Evolutionary conservation across 2,113 vertebrate species (phyloP).

Genomic region (Hyperopisus bebe): DNA sequence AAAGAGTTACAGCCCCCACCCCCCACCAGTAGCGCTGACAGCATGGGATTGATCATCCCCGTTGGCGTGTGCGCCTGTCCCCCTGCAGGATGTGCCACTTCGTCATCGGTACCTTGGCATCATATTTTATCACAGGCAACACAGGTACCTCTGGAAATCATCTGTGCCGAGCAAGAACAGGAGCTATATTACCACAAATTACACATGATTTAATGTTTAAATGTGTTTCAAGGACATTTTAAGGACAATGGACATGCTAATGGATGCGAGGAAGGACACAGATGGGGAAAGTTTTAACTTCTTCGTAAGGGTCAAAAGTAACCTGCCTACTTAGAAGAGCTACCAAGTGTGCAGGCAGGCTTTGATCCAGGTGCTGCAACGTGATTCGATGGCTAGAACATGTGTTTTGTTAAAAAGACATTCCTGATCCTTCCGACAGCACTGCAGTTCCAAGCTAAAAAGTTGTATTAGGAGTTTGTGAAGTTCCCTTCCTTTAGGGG

Average conservation of each 20-base stretch:
- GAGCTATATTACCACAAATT: neutral
- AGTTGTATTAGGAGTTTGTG: neutral
- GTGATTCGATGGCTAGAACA: neutral
- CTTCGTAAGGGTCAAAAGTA: neutral
- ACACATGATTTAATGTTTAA: neutral
- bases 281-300: neutral
- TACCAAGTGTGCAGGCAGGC: neutral
- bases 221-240: neutral
- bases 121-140: conserved; percentile 8
- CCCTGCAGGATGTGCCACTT: neutral
- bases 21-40: neutral
- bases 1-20: neutral
- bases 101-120: conserved; percentile 6
- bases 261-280: neutral
- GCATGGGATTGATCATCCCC: conserved; percentile 21
- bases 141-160: neutral
- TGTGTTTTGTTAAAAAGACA: neutral
- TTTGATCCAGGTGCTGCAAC: neutral
- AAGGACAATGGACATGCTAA: neutral
- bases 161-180: neutral
- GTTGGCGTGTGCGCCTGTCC: neutral
- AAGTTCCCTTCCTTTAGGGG: neutral
- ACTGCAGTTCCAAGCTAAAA: neutral
- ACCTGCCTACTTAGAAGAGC: neutral
- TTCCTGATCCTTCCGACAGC: neutral